A percentile compares a stretch with the other conserved stretches of the same genome.
Conservation (phyloP, 1,140 invertebrate species). For the Diorhabda sublineata region DNA sequence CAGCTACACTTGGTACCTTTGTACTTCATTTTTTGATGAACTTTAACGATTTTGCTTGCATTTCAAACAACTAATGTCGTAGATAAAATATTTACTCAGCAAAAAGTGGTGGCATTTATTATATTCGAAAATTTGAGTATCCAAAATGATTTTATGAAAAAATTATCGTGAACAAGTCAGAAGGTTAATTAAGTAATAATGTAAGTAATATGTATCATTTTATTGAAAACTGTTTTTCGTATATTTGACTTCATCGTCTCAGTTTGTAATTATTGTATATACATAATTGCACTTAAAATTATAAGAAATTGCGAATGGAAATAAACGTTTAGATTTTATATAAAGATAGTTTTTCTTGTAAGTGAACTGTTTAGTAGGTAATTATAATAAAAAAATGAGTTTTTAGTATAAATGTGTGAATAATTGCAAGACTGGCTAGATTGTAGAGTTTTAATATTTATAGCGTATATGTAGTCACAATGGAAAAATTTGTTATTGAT, state of each 20-base stretch:
- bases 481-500: neutral
- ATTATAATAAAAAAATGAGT: constrained; percentile 8
- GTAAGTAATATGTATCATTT: no score
- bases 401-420: constrained; percentile 38
- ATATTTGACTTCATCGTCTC: neutral
- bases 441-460: constrained; percentile 33
- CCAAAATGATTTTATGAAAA: no score
- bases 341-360: constrained; percentile 2
- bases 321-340: neutral
- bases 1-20: no score
- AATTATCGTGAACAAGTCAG: no score
- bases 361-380: neutral
- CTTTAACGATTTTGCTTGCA: no score
- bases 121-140: no score
- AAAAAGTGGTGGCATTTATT: no score
- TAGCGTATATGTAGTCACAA: neutral
- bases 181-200: no score
- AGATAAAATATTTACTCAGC: no score
- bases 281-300: constrained; percentile 20
- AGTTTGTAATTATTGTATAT: constrained; percentile 35
- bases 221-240: no score
- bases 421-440: constrained; percentile 43
- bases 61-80: no score
- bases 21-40: no score
- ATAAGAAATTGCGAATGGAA: neutral